phyloP scores from a whole-genome alignment of 2,113 vertebrate genomes.

The Oryzias woworae region DNA sequence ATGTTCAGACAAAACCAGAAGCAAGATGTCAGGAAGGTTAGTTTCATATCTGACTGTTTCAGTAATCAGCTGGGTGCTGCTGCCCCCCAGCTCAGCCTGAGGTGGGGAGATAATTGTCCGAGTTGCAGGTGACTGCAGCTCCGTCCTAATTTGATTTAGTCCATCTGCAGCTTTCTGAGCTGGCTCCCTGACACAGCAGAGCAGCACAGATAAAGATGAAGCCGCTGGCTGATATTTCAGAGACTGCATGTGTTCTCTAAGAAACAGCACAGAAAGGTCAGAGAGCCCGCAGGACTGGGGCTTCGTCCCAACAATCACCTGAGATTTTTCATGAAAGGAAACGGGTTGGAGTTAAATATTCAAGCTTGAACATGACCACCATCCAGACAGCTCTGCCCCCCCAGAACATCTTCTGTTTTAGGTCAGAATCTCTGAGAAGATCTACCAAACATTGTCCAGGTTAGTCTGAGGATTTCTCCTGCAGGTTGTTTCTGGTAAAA shows the following conservation, averaged over 20 bases:
- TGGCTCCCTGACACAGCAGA: conserved; percentile 19
- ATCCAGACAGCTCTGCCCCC: not conserved
- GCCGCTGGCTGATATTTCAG: conserved; percentile 56
- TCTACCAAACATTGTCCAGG: too few species aligned
- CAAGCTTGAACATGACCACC: not conserved
- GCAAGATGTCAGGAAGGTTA: conserved; percentile 3
- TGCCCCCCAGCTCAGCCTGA: conserved; percentile 1
- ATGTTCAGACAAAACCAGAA: not conserved
- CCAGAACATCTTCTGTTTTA: too few species aligned
- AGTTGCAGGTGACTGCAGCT: conserved; percentile 30
- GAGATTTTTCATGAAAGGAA: not conserved
- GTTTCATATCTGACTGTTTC: conserved; percentile 6
- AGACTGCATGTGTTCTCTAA: conserved; percentile 31
- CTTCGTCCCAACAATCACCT: not conserved
- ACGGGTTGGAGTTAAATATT: not conserved
- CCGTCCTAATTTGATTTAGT: not conserved
- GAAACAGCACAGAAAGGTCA: conserved; percentile 59
- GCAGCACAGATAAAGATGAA: conserved; percentile 41
- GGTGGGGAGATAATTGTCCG: conserved; percentile 27
- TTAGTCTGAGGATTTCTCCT: too few species aligned
- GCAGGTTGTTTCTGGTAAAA: too few species aligned
- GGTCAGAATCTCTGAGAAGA: not conserved
- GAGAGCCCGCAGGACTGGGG: not conserved
- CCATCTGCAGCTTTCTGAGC: conserved; percentile 29
- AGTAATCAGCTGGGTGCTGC: too few species aligned